Evolutionary conservation across 2,888 invertebrate genomes (phyloP).

Genomic region (Torymus auratus): DNA sequence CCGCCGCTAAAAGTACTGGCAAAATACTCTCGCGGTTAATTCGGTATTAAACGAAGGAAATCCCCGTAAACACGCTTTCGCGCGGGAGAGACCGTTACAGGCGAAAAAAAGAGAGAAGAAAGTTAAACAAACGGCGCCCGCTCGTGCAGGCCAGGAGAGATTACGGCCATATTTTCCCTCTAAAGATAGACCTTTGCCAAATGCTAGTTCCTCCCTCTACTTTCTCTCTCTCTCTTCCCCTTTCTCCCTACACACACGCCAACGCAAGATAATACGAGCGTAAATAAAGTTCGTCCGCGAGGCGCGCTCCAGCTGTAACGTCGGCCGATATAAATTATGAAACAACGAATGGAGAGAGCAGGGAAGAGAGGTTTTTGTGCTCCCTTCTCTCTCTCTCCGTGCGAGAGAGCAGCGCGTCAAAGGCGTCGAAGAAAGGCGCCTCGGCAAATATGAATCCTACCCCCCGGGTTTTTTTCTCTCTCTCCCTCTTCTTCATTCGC

Average conservation of each 20-base stretch:
- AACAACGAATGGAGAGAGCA: background rate
- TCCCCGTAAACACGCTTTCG: background rate
- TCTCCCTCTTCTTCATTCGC: background rate
- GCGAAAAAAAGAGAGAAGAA: background rate
- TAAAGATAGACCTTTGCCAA: conserved; percentile 53
- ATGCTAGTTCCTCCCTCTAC: conserved; percentile 8
- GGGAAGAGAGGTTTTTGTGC: background rate
- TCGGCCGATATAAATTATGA: conserved; percentile 37
- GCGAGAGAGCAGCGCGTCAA: no score
- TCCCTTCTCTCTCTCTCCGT: background rate
- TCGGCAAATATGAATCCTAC: no score
- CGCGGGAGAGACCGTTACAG: no score
- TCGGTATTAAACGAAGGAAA: conserved; percentile 28
- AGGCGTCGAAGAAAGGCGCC: no score
- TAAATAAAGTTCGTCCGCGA: conserved; percentile 44
- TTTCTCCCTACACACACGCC: background rate
- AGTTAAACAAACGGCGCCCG: conserved; percentile 32
- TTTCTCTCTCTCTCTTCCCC: background rate
- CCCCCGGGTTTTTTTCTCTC: background rate
- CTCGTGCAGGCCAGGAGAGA: conserved; percentile 21
- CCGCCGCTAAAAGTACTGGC: background rate
- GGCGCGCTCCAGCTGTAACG: background rate
- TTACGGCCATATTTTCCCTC: conserved; percentile 39
- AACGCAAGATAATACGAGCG: conserved; percentile 40
- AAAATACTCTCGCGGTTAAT: conserved; percentile 15